Conservation (phyloP, 2,888 invertebrate species). For the Emesis castigata region DNA sequence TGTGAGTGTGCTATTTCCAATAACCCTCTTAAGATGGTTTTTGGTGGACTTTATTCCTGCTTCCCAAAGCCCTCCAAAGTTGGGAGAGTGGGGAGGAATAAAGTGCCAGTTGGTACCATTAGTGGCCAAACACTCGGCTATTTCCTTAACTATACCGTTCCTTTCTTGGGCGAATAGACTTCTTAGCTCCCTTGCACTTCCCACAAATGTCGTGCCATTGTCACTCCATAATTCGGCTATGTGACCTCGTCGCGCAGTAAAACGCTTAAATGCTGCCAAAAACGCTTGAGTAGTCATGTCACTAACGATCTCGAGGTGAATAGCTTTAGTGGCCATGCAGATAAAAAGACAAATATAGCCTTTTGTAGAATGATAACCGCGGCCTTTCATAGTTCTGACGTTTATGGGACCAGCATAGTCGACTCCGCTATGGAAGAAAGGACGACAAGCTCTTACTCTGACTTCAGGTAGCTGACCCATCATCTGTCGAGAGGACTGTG, state of each 20-base stretch:
- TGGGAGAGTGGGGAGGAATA: slow-evolving; percentile 3
- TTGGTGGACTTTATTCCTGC: not conserved
- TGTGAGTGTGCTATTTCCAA: not conserved
- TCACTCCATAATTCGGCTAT: slow-evolving; percentile 45
- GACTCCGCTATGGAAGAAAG: slow-evolving; percentile 47
- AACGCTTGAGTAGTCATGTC: not conserved
- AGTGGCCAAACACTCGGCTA: not conserved
- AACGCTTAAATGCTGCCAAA: slow-evolving; percentile 41
- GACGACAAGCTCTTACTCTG: slow-evolving; percentile 33
- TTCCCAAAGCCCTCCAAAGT: not conserved
- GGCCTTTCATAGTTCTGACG: slow-evolving; percentile 44
- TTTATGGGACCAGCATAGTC: slow-evolving; percentile 58
- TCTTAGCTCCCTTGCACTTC: slow-evolving; percentile 26
- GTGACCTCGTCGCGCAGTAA: slow-evolving; percentile 46
- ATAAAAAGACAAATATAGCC: slow-evolving; percentile 24
- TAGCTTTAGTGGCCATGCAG: slow-evolving; percentile 18
- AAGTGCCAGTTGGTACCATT: not conserved
- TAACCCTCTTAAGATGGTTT: not conserved
- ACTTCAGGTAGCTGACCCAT: slow-evolving; percentile 57
- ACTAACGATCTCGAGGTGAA: not conserved
- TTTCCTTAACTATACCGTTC: not conserved
- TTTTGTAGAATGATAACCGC: slow-evolving; percentile 46
- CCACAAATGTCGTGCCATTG: slow-evolving; percentile 52
- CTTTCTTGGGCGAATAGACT: not conserved
- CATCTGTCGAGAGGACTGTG: slow-evolving; percentile 26